Evolutionary conservation across 2,797 vertebrate species (phyloP).

Genomic region (Malurus splendens): DNA sequence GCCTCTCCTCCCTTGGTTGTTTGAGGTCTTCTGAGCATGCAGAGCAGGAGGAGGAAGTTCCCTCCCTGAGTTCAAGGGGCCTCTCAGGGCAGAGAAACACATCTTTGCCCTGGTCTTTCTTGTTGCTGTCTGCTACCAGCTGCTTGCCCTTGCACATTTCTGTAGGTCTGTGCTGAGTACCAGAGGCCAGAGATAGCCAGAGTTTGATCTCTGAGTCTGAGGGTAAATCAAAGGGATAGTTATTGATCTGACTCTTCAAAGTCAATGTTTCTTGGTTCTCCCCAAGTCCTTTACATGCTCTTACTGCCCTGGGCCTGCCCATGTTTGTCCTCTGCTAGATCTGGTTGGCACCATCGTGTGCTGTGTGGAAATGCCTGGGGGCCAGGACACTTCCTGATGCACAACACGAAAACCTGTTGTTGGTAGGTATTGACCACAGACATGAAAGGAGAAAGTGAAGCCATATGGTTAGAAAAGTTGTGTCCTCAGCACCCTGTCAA

Average conservation of each 20-base stretch:
- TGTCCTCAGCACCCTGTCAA: background rate
- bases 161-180: accelerated
- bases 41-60: background rate
- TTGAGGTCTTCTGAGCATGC: background rate
- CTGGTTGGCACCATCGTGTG: background rate
- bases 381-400: background rate
- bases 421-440: background rate
- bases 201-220: background rate
- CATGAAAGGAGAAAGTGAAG: background rate
- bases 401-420: background rate
- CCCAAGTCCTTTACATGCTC: background rate
- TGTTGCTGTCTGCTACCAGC: background rate
- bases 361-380: background rate
- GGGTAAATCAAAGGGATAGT: background rate
- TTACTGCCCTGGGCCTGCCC: background rate
- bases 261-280: background rate
- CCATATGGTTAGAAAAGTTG: background rate
- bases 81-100: background rate
- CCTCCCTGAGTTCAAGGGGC: background rate
- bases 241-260: background rate
- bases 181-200: background rate
- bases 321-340: background rate
- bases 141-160: background rate
- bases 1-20: accelerated
- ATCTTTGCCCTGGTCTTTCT: background rate